phyloP scores from a whole-genome alignment of 1,140 invertebrate genomes.

The Mycetomoellerius zeteki region DNA sequence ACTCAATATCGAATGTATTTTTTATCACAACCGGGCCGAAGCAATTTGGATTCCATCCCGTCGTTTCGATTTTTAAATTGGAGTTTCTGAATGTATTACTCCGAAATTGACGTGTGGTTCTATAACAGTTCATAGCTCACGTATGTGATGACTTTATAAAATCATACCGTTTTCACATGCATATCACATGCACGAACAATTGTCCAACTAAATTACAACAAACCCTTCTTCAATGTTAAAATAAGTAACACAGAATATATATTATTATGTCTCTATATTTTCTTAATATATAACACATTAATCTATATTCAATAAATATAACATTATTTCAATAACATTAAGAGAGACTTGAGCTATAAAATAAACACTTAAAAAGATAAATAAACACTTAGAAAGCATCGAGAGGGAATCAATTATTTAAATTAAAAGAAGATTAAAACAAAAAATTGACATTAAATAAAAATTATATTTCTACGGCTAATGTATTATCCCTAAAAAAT shows the following conservation, averaged over 20 bases:
- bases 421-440: background rate
- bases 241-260: background rate
- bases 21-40: conserved; percentile 48
- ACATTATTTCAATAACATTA: background rate
- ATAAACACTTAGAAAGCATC: background rate
- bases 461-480: background rate
- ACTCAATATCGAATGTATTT: conserved; percentile 57
- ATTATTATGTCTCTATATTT: background rate
- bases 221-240: background rate
- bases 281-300: background rate
- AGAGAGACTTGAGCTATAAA: background rate
- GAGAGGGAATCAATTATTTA: background rate
- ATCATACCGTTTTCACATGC: conserved; percentile 36
- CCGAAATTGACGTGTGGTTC: conserved; percentile 42
- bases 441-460: background rate
- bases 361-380: background rate
- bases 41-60: conserved; percentile 61
- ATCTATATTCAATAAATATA: background rate
- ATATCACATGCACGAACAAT: conserved; percentile 21
- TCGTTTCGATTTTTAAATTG: conserved; percentile 65
- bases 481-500: background rate
- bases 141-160: conserved; percentile 58
- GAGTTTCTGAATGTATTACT: conserved; percentile 58
- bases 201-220: background rate
- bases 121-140: conserved; percentile 57